Evolutionary conservation across 2,797 vertebrate species (phyloP).

Genomic region (Sebastes nivosus): DNA sequence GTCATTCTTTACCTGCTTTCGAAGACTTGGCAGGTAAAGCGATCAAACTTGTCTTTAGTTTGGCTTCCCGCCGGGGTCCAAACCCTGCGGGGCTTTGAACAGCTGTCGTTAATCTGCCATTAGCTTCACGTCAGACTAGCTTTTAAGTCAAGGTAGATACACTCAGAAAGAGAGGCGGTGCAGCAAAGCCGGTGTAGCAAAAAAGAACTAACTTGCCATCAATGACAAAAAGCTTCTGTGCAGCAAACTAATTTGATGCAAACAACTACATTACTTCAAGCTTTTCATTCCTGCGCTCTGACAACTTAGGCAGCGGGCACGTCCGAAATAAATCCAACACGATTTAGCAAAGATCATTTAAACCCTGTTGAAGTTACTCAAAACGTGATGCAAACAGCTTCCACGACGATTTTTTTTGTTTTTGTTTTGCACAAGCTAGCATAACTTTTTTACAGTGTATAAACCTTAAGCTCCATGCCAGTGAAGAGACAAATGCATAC

Average conservation of each 20-base stretch:
- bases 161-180: slow-evolving; percentile 23
- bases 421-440: slow-evolving; percentile 43
- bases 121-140: slow-evolving; percentile 39
- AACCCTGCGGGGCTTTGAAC: not conserved
- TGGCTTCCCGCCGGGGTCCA: slow-evolving; percentile 21
- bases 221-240: slow-evolving; percentile 35
- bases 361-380: slow-evolving; percentile 49
- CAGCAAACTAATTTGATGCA: slow-evolving; percentile 44
- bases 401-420: slow-evolving; percentile 12
- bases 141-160: slow-evolving; percentile 28
- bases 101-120: slow-evolving; percentile 21
- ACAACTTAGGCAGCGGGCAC: slow-evolving; percentile 47
- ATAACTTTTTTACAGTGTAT: slow-evolving; percentile 76
- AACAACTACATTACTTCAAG: slow-evolving; percentile 49
- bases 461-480: slow-evolving; percentile 72
- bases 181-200: slow-evolving; percentile 32
- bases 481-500: slow-evolving; percentile 76
- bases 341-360: slow-evolving; percentile 20
- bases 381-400: slow-evolving; percentile 51
- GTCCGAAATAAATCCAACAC: slow-evolving; percentile 59
- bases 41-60: not conserved
- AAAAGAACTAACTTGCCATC: slow-evolving; percentile 20
- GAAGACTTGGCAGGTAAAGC: not conserved
- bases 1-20: slow-evolving; percentile 6
- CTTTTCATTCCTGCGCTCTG: slow-evolving; percentile 42